Conservation (phyloP, 2,113 vertebrate genomes). For the Leucopsar rothschildi region DNA sequence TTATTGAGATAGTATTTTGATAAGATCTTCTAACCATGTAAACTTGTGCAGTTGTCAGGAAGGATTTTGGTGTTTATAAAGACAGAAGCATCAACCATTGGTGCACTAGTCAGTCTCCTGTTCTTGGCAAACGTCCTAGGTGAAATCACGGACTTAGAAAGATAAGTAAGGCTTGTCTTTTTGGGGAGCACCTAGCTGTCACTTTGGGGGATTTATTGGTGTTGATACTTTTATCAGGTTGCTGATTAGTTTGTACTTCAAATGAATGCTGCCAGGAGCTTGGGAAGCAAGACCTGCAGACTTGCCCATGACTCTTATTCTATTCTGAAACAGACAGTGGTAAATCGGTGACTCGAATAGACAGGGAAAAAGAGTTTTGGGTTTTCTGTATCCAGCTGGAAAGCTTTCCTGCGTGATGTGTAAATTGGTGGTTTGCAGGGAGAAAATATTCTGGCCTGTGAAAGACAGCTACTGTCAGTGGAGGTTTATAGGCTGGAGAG, state of each 20-base stretch:
- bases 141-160: not conserved
- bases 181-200: not conserved
- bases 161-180: not conserved
- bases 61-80: not conserved
- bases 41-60: not conserved
- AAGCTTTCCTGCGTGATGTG: not conserved
- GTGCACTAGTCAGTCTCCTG: not conserved
- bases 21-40: not conserved
- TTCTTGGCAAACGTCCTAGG: not conserved
- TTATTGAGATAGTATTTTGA: not conserved
- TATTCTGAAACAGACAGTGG: rapidly evolving
- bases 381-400: not conserved
- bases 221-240: not conserved
- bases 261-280: not conserved
- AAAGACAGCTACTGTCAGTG: not conserved
- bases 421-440: not conserved
- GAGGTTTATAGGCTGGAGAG: not conserved
- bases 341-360: not conserved
- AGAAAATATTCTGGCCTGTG: not conserved
- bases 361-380: not conserved
- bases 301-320: rapidly evolving
- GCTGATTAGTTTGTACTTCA: not conserved
- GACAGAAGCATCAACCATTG: not conserved
- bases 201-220: not conserved
- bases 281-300: not conserved